Conservation (phyloP, 1,140 invertebrate genomes). For the Aphidius ervi region DNA sequence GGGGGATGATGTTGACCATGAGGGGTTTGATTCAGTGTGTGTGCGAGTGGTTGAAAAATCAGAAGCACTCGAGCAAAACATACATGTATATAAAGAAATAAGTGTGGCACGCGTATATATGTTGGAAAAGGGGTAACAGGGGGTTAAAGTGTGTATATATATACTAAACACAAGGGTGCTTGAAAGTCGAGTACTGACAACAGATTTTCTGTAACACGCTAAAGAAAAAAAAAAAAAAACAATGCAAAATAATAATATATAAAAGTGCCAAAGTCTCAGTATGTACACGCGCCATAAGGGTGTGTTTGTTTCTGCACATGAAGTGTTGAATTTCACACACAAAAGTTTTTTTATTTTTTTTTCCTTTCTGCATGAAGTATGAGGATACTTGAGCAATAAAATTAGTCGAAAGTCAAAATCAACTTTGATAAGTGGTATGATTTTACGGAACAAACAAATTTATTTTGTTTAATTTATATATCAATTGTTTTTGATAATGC, state of each 20-base stretch:
- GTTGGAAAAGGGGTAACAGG: too few relatives aligned
- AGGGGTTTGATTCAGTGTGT: conserved; percentile 22
- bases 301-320: neutral
- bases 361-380: too few relatives aligned
- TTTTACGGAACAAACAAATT: too few relatives aligned
- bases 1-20: conserved; percentile 26
- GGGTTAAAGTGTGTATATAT: conserved; percentile 2
- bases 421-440: too few relatives aligned
- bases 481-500: too few relatives aligned
- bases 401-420: too few relatives aligned
- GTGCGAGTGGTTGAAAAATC: conserved; percentile 43
- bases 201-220: conserved; percentile 38
- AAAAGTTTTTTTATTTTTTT: too few relatives aligned
- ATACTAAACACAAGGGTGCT: conserved; percentile 32
- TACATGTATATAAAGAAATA: too few relatives aligned
- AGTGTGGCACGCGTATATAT: too few relatives aligned
- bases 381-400: too few relatives aligned
- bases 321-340: too few relatives aligned
- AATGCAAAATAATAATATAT: conserved; percentile 9
- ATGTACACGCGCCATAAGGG: conserved; percentile 14
- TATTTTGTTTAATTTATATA: too few relatives aligned
- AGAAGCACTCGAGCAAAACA: conserved; percentile 34
- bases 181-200: conserved; percentile 44
- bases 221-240: conserved; percentile 42
- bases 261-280: neutral